Evolutionary conservation across 2,888 invertebrate species (phyloP).

Genomic region (Eurois occulta): DNA sequence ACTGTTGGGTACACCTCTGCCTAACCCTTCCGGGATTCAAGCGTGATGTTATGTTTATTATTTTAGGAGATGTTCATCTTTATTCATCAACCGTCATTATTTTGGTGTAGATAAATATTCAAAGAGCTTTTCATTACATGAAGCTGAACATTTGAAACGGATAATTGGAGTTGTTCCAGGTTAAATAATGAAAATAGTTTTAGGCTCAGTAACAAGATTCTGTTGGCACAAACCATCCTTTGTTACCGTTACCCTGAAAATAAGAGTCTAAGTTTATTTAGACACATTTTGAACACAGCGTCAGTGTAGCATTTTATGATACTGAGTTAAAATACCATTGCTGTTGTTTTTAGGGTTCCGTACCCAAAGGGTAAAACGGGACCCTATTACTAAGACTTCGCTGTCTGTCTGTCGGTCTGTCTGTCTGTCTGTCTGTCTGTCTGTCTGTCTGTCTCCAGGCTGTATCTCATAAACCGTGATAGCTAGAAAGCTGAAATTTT

Average conservation of each 20-base stretch:
- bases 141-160: constrained; percentile 47
- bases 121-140: constrained; percentile 48
- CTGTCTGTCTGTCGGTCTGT: too few species aligned
- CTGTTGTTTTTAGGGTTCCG: too few species aligned
- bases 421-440: too few species aligned
- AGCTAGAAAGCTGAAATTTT: too few species aligned
- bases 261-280: neutral
- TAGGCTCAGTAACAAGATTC: constrained; percentile 14
- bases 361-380: too few species aligned
- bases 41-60: neutral
- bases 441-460: too few species aligned
- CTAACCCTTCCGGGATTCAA: too few species aligned
- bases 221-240: constrained; percentile 20
- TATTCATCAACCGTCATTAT: constrained; percentile 20
- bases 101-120: constrained; percentile 28
- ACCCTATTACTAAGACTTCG: too few species aligned
- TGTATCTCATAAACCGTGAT: too few species aligned
- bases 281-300: constrained; percentile 2
- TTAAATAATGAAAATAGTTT: constrained; percentile 51
- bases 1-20: too few species aligned
- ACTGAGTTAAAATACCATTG: too few species aligned
- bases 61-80: neutral
- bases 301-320: too few species aligned
- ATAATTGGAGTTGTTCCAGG: constrained; percentile 52
- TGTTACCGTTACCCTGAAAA: constrained; percentile 6